Evolutionary conservation across 2,888 invertebrate species (phyloP).

Genomic region (Drosophila neotestacea): DNA sequence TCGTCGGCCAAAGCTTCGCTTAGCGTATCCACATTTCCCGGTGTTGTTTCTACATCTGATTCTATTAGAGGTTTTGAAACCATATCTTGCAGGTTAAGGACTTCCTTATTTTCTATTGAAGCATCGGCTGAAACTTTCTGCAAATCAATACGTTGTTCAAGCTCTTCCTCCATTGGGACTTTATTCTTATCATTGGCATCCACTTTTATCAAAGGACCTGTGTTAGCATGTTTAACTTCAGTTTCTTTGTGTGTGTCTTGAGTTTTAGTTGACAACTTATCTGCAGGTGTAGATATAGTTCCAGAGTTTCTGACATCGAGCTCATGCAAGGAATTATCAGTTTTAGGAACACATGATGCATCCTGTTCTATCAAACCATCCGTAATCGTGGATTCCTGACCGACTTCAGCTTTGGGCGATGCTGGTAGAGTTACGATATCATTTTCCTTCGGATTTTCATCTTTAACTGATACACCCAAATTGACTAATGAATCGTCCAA

Average conservation of each 20-base stretch:
- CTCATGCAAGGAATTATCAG: neutral
- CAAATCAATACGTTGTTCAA: neutral
- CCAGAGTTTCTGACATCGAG: neutral
- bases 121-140: neutral
- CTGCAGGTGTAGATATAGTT: neutral
- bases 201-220: neutral
- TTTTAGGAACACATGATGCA: neutral
- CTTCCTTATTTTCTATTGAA: neutral
- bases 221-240: neutral
- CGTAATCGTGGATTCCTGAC: neutral
- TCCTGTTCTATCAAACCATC: neutral
- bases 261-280: neutral
- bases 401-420: neutral
- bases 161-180: neutral
- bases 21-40: neutral
- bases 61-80: neutral
- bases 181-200: neutral
- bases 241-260: neutral
- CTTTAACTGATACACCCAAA: neutral
- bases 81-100: neutral
- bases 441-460: neutral
- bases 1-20: neutral
- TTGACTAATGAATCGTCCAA: neutral
- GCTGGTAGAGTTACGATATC: neutral
- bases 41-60: neutral